These are phyloP conservation scores for Formica aserva DNA, from an alignment of 2,888 invertebrate genomes.

Conservation along the genomic window DNA sequence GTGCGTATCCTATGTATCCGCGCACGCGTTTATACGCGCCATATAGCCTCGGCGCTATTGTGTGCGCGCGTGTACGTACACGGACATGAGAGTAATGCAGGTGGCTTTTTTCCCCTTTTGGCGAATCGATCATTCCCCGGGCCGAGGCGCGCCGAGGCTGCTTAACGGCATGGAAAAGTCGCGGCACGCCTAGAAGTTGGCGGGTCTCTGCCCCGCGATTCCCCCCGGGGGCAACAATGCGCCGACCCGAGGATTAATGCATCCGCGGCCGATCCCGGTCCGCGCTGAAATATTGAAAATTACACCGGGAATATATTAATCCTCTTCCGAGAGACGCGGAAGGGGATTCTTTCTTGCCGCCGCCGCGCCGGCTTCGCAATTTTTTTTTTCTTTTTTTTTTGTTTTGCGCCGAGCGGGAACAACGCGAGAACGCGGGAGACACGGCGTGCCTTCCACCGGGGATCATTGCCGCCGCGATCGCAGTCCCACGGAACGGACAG, in stretches of 20 bases:
- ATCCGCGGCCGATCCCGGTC: conserved; percentile 53
- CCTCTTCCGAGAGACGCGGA: conserved; percentile 48
- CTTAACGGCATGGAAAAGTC: conserved; percentile 59
- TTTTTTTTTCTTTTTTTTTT: background rate
- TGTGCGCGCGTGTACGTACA: background rate
- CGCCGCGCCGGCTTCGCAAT: background rate
- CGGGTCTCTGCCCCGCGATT: conserved; percentile 52
- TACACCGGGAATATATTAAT: conserved; percentile 51
- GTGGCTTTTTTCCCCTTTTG: conserved; percentile 51
- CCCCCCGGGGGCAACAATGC: conserved; percentile 58
- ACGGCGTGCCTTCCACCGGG: conserved; percentile 15
- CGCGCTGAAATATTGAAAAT: conserved; percentile 57
- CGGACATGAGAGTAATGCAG: conserved; percentile 43
- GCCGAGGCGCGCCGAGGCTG: conserved; percentile 37
- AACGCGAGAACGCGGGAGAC: conserved; percentile 28
- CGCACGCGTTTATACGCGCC: background rate
- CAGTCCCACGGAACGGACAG: conserved; percentile 28
- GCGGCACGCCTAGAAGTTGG: conserved; percentile 56
- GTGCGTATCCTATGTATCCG: background rate
- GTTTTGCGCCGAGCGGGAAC: conserved; percentile 9
- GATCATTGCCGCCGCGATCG: conserved; percentile 31
- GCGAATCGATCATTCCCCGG: conserved; percentile 56
- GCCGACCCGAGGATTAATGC: conserved; percentile 58
- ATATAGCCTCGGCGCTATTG: background rate
- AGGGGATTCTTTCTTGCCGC: conserved; percentile 19